These are phyloP conservation scores for Tribolium madens DNA, from an alignment of 1,140 invertebrate species.

Conservation along the genomic window DNA sequence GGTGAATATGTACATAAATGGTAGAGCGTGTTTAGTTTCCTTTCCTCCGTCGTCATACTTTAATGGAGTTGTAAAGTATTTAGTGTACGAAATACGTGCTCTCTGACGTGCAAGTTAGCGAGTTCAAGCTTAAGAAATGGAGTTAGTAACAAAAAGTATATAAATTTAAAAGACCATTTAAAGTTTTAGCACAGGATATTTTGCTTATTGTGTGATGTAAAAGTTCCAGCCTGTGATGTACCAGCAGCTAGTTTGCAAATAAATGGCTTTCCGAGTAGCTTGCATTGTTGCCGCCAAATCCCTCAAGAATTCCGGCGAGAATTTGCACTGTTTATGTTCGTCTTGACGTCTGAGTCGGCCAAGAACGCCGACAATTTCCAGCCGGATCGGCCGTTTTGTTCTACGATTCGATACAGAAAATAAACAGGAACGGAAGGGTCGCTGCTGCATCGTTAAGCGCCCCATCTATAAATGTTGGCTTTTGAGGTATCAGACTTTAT, in stretches of 20 bases:
- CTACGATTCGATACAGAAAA: constrained; percentile 20
- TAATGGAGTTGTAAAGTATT: constrained; percentile 39
- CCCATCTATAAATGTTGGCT: constrained; percentile 34
- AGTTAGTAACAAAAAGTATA: constrained; percentile 44
- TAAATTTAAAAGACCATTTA: constrained; percentile 51
- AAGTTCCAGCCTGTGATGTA: constrained; percentile 49
- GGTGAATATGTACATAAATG: constrained; percentile 15
- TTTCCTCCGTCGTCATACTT: constrained; percentile 16
- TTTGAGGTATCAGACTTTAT: constrained; percentile 49
- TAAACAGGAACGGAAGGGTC: constrained; percentile 32
- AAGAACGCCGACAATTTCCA: constrained; percentile 13
- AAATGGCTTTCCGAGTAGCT: constrained; percentile 52
- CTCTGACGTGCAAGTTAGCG: constrained; percentile 36
- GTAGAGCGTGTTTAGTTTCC: background rate
- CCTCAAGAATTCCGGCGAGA: constrained; percentile 51
- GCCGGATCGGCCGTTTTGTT: constrained; percentile 3
- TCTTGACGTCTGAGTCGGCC: constrained; percentile 47
- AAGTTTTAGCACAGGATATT: constrained; percentile 51
- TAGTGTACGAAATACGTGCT: constrained; percentile 33
- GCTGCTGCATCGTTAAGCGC: constrained; percentile 15
- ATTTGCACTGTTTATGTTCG: constrained; percentile 49
- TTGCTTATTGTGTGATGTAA: constrained; percentile 54
- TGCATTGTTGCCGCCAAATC: constrained; percentile 48
- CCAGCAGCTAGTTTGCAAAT: constrained; percentile 54
- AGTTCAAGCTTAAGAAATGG: constrained; percentile 39